Conservation (phyloP, 1,140 invertebrate species). For the Panagrolaimus sp. region DNA sequence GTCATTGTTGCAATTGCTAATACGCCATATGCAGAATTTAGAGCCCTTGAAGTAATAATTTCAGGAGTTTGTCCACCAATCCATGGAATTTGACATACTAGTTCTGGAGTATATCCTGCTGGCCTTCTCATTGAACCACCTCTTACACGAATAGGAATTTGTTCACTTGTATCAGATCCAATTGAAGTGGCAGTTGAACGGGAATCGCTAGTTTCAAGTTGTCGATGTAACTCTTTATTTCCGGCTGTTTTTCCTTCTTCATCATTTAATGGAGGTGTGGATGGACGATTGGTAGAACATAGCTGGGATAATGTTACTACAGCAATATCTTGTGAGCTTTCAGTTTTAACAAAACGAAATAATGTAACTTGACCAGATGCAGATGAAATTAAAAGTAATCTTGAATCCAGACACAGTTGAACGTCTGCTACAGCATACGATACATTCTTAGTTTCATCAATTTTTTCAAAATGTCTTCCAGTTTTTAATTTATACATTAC, state of each 20-base stretch:
- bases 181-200: constrained; percentile 25
- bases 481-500: constrained; percentile 96
- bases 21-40: constrained; percentile 90
- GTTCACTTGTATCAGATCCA: constrained; percentile 58
- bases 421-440: constrained; percentile 88
- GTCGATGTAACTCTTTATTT: constrained; percentile 7
- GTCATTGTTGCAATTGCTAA: constrained; percentile 46
- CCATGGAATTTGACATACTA: constrained; percentile 82
- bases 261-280: constrained; percentile 15
- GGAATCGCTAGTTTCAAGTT: constrained; percentile 4
- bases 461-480: constrained; percentile 82
- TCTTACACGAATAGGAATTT: constrained; percentile 68
- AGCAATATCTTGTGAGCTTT: constrained; percentile 74
- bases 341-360: constrained; percentile 87
- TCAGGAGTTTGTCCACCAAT: constrained; percentile 69
- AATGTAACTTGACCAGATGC: constrained; percentile 83
- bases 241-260: constrained; percentile 9
- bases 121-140: constrained; percentile 72
- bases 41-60: constrained; percentile 76
- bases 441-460: constrained; percentile 66
- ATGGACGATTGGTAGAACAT: constrained; percentile 30
- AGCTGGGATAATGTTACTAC: constrained; percentile 60
- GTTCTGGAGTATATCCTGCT: constrained; percentile 75
- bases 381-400: constrained; percentile 79
- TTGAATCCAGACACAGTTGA: constrained; percentile 83